Base-by-base conservation (phyloP, 2,888 invertebrate genomes). In the Boloria selene region DNA sequence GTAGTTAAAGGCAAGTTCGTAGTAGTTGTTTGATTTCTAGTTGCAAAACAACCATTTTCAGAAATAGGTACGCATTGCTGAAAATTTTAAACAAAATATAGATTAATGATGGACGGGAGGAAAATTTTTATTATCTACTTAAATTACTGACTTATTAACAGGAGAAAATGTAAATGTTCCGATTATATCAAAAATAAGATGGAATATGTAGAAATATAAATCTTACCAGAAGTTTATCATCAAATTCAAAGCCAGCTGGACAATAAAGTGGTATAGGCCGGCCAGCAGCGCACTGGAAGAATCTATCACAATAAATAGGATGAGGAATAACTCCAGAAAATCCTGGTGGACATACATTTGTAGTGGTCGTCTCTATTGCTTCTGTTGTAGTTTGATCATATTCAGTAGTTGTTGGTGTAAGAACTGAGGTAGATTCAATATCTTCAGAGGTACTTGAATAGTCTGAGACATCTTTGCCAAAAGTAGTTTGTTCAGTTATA, bases 241-340 rank as follows among this genome's bases (percentile, higher is more conserved):
- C 56, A 56, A 56, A 59, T 49, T 59, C 59, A 4, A 49, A 59
- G 47, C 77, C 76, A 22, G 64, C 55, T 17, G 64, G 67, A 69
- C 76, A 76, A 38, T 70, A 70, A 10, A 72, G 49, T 10, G 66
- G 61, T 10, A 73, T 67, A 7, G 72, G 68, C 3, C 53, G 50
- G 3, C 74, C 75, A 14, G 64, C 69, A 13, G 68, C 54, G 16
- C 76, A 76, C 17, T 72, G 64, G 52, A 70, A 75, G 59, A 71
- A 76, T 6, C 70, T 61, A n/a, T 73, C 70, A 22, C 76, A 76
- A 1, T 60, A 26, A 13, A 70, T 62, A 6, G 74, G 74, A 54
- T 75, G 70, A 0, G 75, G 67, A 10, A 76, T 50, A 22, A 71
- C 69, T 13, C 73, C 75, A 42, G 71, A 70, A 14, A 63, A 64